Evolutionary conservation across 2,888 invertebrate genomes (phyloP).

Genomic region (Entomobrya proxima): DNA sequence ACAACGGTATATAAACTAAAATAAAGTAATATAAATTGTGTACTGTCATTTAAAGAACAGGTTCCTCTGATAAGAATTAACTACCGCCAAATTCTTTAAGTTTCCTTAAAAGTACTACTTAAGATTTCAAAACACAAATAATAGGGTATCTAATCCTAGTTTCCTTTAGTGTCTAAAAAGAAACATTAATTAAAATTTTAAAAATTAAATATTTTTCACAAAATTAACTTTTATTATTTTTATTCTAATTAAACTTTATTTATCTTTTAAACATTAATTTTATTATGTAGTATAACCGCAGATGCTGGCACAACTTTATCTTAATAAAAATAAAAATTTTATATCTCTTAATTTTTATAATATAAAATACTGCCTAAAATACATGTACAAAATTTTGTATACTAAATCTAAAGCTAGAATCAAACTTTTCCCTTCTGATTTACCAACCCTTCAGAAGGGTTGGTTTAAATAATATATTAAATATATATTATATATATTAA

Average conservation of each 20-base stretch:
- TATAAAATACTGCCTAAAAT: conserved; percentile 80
- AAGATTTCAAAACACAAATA: conserved; percentile 81
- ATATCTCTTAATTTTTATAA: conserved; percentile 82
- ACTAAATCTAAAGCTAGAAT: conserved; percentile 64
- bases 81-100: conserved; percentile 85
- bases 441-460: not conserved
- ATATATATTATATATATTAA: conserved; percentile 80
- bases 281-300: conserved; percentile 83
- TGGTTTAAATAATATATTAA: conserved; percentile 70
- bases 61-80: conserved; percentile 85
- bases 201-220: no score
- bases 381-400: conserved; percentile 30
- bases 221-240: no score
- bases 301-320: conserved; percentile 84
- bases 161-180: conserved; percentile 79
- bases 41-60: conserved; percentile 84
- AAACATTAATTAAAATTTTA: conserved; percentile 76
- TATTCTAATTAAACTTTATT: no score
- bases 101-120: conserved; percentile 82
- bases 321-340: conserved; percentile 76
- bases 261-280: no score
- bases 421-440: conserved; percentile 63
- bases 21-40: conserved; percentile 80
- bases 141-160: no score
- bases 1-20: conserved; percentile 78